Evolutionary conservation across 2,113 vertebrate species (phyloP), one percentile per base, ranked within the genome.

Genomic region (Siniperca knerii): DNA sequence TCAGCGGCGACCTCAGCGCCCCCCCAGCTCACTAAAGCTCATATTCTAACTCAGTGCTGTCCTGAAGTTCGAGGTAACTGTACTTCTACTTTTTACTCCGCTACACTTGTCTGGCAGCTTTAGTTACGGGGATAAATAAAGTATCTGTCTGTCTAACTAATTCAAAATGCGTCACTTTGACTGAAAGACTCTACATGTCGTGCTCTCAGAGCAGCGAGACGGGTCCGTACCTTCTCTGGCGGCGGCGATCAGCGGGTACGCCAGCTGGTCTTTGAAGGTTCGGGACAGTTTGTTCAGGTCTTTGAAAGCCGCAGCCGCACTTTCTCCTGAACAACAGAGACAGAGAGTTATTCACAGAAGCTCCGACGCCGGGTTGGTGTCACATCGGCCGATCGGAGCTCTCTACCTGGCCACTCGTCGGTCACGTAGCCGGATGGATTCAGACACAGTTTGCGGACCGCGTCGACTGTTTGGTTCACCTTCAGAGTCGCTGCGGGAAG

Each of bases 221-320:
- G 37, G 12, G 44, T 16, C 55, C 83, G 90, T 93, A 99, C 98
- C 97, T 96, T 98, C 97, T 92, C 98, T 95, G 64, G 98, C 96
- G 55, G 96, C 94, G 54, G 98, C 97, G 69, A 99, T 96, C 79
- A 99, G 95, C 54, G 98, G 97, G 67, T 98, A 98, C 6, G 97
- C 97, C 87, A 99, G 90, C 90, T 98, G 97, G 91, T 99, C 98
- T 93, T 99, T 99, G 93, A 99, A 97, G 78, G 97, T 89, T 8
- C 97, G 96, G 1, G 98, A 99, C 54, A 99, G 92, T 90, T 97
- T 98, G 86, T 92, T 95, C 81, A 99, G 95, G 44, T 97, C 96
- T 93, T 88, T 98, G 90, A 97, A 99, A 25, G 96, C 93, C 1
- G 89, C 90, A 0, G 96, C 95, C 15, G 96, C 96, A 35, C 95